A percentile compares a stretch with the other conserved stretches of the same genome.
Conservation (phyloP, 2,888 invertebrate genomes). For the Chydorus sphaericus region DNA sequence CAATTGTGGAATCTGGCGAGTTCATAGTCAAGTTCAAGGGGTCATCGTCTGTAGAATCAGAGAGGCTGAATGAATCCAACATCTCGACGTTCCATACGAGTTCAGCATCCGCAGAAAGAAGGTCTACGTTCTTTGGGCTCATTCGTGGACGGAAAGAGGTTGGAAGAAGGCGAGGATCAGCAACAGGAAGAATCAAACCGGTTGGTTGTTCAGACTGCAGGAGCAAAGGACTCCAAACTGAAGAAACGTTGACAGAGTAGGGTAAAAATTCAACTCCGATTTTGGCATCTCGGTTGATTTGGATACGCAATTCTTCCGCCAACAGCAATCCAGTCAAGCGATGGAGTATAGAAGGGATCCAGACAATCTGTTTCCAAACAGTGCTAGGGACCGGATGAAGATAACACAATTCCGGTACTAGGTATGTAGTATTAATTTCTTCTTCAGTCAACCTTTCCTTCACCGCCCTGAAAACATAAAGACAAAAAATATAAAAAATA, state of each 20-base stretch:
- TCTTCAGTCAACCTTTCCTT: neutral
- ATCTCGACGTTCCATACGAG: neutral
- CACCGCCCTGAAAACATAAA: no score
- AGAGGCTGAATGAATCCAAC: neutral
- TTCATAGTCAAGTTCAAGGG: no score
- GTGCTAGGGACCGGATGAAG: slow-evolving; percentile 6
- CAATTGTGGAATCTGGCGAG: no score
- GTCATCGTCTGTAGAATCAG: no score
- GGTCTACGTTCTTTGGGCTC: neutral
- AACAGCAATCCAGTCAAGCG: slow-evolving; percentile 7
- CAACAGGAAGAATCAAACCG: neutral
- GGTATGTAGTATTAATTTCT: neutral
- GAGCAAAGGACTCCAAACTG: neutral
- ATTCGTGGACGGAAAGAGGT: neutral
- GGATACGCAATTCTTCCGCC: slow-evolving; percentile 5
- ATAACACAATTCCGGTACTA: slow-evolving; percentile 7
- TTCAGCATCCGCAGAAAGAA: neutral
- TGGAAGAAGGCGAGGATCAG: neutral
- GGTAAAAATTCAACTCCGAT: neutral
- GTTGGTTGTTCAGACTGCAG: neutral
- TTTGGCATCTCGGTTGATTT: neutral
- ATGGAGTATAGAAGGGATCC: slow-evolving; percentile 8
- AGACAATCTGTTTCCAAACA: slow-evolving; percentile 12
- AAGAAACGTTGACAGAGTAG: neutral
- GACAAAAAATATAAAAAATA: no score